A percentile compares a stretch with the other conserved stretches of the same genome.
phyloP scores from a whole-genome alignment of 1,140 invertebrate species.

The Cepaea nemoralis region DNA sequence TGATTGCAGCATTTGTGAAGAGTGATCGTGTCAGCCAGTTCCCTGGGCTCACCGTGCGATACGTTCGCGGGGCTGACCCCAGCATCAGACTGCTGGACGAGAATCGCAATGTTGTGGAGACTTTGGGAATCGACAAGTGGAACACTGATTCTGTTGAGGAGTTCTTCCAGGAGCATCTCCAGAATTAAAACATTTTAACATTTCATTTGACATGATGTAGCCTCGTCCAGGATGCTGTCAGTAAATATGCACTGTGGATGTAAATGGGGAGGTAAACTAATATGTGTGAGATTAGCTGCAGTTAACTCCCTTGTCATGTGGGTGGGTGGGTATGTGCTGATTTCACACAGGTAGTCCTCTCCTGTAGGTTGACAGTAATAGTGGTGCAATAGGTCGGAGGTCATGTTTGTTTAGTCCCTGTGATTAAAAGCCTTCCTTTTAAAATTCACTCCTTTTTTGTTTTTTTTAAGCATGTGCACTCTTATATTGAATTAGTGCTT shows the following conservation, averaged over 20 bases:
- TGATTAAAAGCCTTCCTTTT: background rate
- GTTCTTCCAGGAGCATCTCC: conserved; percentile 88
- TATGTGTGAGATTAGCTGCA: background rate
- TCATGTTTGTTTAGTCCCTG: conserved; percentile 1
- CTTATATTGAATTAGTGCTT: too few relatives aligned
- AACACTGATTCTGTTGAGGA: conserved; percentile 96
- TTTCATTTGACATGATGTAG: background rate
- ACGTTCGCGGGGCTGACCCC: conserved; percentile 91
- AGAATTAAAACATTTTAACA: conserved; percentile 51
- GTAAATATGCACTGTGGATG: too few relatives aligned
- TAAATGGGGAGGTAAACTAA: too few relatives aligned
- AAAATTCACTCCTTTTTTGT: background rate
- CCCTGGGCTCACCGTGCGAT: conserved; percentile 89
- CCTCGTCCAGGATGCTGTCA: too few relatives aligned
- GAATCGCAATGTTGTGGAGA: conserved; percentile 71
- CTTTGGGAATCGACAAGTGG: conserved; percentile 95
- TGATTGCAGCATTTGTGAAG: conserved; percentile 85
- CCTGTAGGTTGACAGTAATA: background rate
- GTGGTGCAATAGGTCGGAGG: background rate
- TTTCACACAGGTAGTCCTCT: too few relatives aligned
- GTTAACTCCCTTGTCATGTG: background rate
- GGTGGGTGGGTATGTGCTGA: too few relatives aligned
- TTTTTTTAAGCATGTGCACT: background rate
- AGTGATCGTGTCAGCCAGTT: conserved; percentile 88
- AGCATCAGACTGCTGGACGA: conserved; percentile 89